Evolutionary conservation across 2,888 invertebrate genomes (phyloP), one percentile per base, ranked within the genome.

Genomic region (Cyrtodaria siliqua): DNA sequence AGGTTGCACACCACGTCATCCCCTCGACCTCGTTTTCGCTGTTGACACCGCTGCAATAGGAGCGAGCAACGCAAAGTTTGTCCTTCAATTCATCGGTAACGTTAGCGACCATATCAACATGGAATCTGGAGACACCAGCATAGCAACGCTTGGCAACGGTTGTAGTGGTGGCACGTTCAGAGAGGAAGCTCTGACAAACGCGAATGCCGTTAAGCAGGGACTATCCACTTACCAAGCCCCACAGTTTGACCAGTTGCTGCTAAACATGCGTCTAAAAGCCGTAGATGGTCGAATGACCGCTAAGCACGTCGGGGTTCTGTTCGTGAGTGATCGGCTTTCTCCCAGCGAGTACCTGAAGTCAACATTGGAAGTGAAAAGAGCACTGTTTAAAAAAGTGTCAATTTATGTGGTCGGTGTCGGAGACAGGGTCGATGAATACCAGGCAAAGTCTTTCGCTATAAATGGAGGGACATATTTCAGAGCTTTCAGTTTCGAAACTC

Each of bases 341-440:
- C 8, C 52, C 23, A 20, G 9, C 18, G 83, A 78, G 29, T 70
- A 67, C 67, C 49, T 61, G 9, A 56, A 80, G 33, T 63, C 80
- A 16, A 40, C 59, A 49, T 60, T 62, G 27, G 86, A 86, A 47
- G 71, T 62, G 2, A 38, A 62, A 26, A 50, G 82, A 57, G 79
- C 85, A 2, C 75, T 52, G 49, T 81, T 71, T 38, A 71, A 79
- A 26, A 60, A 70, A n/a, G 76, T 82, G 14, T 52, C 73, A 4
- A 76, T 87, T 14, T 79, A 80, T 64, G 86, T 84, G 8, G 61
- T 87, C 14, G 84, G 83, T 8, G 53, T 87, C 14, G 86, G 86
- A 4, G 56, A 68, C 29, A 53, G 59, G 16, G 73, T 78, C 2
- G 59, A 73, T 18, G 53, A 49, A 18, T 12, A n/a, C 0, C 76